phyloP scores from a whole-genome alignment of 1,140 invertebrate genomes.

The Micrasema longulum region DNA sequence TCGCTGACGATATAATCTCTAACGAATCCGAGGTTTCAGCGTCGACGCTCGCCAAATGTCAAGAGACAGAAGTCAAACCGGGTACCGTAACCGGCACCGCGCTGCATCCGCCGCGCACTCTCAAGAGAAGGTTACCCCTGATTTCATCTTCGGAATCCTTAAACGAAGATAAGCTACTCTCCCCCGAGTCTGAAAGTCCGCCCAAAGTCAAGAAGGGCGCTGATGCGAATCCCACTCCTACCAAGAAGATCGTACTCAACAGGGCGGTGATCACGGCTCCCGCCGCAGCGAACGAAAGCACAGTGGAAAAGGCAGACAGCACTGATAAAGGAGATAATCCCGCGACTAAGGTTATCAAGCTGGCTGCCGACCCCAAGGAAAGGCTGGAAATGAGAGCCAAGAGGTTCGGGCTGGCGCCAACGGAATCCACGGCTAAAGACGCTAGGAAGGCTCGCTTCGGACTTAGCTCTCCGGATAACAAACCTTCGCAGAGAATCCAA shows the following conservation, averaged over 20 bases:
- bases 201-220: conserved; percentile 34
- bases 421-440: conserved; percentile 72
- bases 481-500: conserved; percentile 55
- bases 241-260: conserved; percentile 71
- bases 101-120: not conserved
- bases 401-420: conserved; percentile 78
- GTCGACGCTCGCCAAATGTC: not conserved
- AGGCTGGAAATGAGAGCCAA: conserved; percentile 82
- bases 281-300: not conserved
- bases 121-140: conserved; percentile 34
- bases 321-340: conserved; percentile 51
- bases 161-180: conserved; percentile 45
- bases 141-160: conserved; percentile 22
- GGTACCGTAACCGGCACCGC: conserved; percentile 12
- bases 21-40: conserved; percentile 57
- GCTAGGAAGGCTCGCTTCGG: conserved; percentile 77
- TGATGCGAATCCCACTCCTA: conserved; percentile 61
- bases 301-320: conserved; percentile 33
- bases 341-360: conserved; percentile 65
- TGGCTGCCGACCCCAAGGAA: conserved; percentile 75
- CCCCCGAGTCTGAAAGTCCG: conserved; percentile 24
- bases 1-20: conserved; percentile 59
- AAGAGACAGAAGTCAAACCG: conserved; percentile 7
- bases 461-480: conserved; percentile 61
- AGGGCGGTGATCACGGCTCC: conserved; percentile 70